Evolutionary conservation across 1,140 invertebrate species (phyloP), one percentile per base, ranked within the genome.

Genomic region (Phenacoccus solenopsis): DNA sequence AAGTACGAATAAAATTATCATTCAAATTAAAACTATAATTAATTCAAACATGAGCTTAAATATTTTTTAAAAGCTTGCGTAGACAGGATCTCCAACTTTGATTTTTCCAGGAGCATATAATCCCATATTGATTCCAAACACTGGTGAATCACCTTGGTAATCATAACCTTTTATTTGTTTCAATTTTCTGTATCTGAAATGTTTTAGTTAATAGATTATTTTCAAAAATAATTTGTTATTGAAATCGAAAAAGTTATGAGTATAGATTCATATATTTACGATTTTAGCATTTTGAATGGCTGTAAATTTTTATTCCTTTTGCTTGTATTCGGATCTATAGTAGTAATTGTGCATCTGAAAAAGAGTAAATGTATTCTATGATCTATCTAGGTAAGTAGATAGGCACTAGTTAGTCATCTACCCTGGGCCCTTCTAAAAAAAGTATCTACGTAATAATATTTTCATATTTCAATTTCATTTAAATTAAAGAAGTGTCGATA

Each of bases 321-420:
- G 0, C 80, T 84, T 0, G 80, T 83, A 49, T 82, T 79, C 3
- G 82, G 80, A 79, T 86, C 78, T 1, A 87, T 78, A 4, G 84
- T 86, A 0, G 84, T 84, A 0, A 86, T 76, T 21, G 84, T 80
- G 74, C 85, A 88, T 73, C 82, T 81, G 68, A 72, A 77, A 69
- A 75, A 56, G 70, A 64, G 67, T 49, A 73, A n/a, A n/a, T n/a
- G n/a, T n/a, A n/a, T n/a, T n/a, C n/a, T n/a, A n/a, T n/a, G n/a
- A n/a, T n/a, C n/a, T n/a, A n/a, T n/a, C n/a, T n/a, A n/a, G n/a
- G n/a, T n/a, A n/a, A n/a, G n/a, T n/a, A n/a, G n/a, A n/a, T n/a
- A n/a, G n/a, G n/a, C n/a, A n/a, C n/a, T n/a, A n/a, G n/a, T n/a
- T n/a, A n/a, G n/a, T n/a, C n/a, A n/a, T n/a, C n/a, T n/a, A n/a